Base-by-base conservation (phyloP, 2,113 vertebrate species). In the Pachypanchax playfairii region DNA sequence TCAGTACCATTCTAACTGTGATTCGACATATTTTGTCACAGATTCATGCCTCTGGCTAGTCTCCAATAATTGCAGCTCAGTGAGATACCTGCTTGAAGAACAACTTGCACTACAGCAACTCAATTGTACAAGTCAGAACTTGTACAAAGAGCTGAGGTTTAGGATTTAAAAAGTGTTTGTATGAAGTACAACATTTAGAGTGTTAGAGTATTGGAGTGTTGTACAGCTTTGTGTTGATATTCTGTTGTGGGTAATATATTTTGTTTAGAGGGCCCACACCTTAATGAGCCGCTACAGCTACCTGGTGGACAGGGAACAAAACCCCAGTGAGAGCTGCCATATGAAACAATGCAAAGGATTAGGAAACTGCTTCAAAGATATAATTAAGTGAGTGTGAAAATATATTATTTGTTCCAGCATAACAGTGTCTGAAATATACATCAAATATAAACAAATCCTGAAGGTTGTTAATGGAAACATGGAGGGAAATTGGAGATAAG, bases 301-400 rank as follows among this genome's bases (percentile, higher is more conserved):
- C 17, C 17, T 41, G 17, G 4, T 6, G 38, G 38, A 42, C 39
- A 20, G n/a, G 9, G 9, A 42, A 42, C 39, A 42, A 20, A n/a
- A 42, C n/a, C 39, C 39, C 39, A 42, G 39, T 20, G n/a, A 42
- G 39, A 42, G 39, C n/a, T 42, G 39, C 10, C 39, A 42, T n/a
- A 42, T 42, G 39, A 42, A 42, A 42, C 39, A 6, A 2, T 9
- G 39, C 3, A 42, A 42, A 42, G 8, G 39, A 42, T 18, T 20
- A 42, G 39, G 20, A 42, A 20, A 18, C 39, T 4, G 5, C 33
- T 35, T 35, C 33, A 35, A 35, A 12, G 10, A 35, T 41, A 41
- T 8, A n/a, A n/a, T n/a, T 41, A 4, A n/a, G 17, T 41, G 38
- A 6, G 38, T n/a, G 38, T 7, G 17, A 17, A 5, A n/a, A n/a